A percentile compares a stretch with the other conserved stretches of the same genome.
These are phyloP conservation scores for Euphonia xanthogaster DNA, from an alignment of 2,797 vertebrate species.

Conservation along the genomic window DNA sequence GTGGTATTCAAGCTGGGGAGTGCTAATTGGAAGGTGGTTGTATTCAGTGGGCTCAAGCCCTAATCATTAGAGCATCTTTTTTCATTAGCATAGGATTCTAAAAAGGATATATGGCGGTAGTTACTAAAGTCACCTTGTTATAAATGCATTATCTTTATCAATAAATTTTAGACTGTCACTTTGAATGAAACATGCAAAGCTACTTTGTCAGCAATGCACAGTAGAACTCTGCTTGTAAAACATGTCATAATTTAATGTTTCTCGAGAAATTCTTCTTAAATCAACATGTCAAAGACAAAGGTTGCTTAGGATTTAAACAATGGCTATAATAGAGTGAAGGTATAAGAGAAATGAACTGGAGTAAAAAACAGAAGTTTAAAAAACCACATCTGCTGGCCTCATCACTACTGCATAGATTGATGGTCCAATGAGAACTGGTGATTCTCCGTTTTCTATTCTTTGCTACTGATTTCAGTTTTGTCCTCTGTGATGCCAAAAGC, in stretches of 20 bases:
- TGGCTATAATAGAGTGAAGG: neutral
- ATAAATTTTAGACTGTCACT: conserved; percentile 27
- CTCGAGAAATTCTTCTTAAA: neutral
- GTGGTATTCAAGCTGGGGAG: conserved; percentile 76
- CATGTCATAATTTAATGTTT: neutral
- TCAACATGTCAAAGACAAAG: neutral
- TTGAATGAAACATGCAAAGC: neutral
- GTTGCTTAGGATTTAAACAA: neutral
- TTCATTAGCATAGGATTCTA: conserved; percentile 80
- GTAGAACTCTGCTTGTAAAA: neutral
- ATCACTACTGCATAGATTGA: neutral
- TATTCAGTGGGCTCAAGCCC: conserved; percentile 71
- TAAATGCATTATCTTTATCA: conserved; percentile 41
- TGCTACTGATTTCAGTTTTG: neutral
- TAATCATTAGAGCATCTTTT: conserved; percentile 81
- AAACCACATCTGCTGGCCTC: neutral
- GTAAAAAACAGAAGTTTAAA: neutral
- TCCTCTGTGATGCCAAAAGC: neutral
- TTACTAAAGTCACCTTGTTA: conserved; percentile 62
- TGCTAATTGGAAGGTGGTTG: conserved; percentile 87
- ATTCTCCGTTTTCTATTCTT: neutral
- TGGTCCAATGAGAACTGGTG: neutral
- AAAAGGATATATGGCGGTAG: conserved; percentile 53
- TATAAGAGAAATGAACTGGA: neutral
- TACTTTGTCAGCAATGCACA: neutral